Percentiles rank a stretch among this genome's conserved stretches.
Conservation (phyloP, 2,113 vertebrate genomes). For the Cyphomyrus plagiostoma region DNA sequence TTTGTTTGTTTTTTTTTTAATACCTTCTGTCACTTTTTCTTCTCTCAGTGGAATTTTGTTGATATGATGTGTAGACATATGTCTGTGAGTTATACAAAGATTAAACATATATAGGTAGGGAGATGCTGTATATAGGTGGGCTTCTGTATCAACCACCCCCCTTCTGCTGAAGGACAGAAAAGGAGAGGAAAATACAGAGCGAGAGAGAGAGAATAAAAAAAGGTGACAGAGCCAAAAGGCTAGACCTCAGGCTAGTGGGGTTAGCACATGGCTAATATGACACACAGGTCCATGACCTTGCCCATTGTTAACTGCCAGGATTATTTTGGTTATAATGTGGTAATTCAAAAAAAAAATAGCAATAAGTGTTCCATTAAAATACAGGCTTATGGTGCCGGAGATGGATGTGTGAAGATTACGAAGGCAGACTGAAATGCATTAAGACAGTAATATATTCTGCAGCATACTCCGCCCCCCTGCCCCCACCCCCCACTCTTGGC, state of each 20-base stretch:
- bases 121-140: slow-evolving; percentile 42
- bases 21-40: slow-evolving; percentile 12
- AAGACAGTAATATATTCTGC: slow-evolving; percentile 50
- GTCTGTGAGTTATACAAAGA: slow-evolving; percentile 41
- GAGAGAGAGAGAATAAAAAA: not conserved
- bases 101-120: slow-evolving; percentile 40
- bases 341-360: slow-evolving; percentile 52
- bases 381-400: slow-evolving; percentile 41
- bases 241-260: slow-evolving; percentile 39
- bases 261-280: slow-evolving; percentile 68
- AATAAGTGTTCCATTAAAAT: slow-evolving; percentile 48
- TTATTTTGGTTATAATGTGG: slow-evolving; percentile 68
- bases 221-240: not conserved
- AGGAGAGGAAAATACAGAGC: not conserved
- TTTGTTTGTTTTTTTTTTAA: slow-evolving; percentile 16
- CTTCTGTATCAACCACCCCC: slow-evolving; percentile 30
- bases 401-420: slow-evolving; percentile 54
- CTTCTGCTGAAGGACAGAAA: not conserved
- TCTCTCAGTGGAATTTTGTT: not conserved
- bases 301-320: slow-evolving; percentile 57
- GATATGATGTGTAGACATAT: slow-evolving; percentile 22
- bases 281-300: slow-evolving; percentile 63
- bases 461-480: slow-evolving; percentile 13
- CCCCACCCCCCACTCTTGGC: slow-evolving; percentile 14
- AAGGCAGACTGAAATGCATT: slow-evolving; percentile 51